phyloP scores from a whole-genome alignment of 2,888 invertebrate genomes.

The Epinotia bilunana region DNA sequence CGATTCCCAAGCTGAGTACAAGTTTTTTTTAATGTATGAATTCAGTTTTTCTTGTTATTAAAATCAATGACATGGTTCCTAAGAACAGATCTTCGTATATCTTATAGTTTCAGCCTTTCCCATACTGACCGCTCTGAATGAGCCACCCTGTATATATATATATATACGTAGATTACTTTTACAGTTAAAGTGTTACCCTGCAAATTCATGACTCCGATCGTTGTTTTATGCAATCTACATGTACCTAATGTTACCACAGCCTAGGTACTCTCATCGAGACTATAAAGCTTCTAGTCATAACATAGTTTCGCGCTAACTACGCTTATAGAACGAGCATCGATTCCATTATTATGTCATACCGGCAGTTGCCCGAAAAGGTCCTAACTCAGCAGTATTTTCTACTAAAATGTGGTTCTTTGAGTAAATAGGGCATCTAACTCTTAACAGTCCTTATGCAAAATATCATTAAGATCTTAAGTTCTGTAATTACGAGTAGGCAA shows the following conservation, averaged over 20 bases:
- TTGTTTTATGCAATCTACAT: conserved; percentile 26
- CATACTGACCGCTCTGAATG: too few relatives aligned
- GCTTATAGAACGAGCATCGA: conserved; percentile 26
- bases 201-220: conserved; percentile 18
- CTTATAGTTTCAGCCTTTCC: too few relatives aligned
- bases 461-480: conserved; percentile 40
- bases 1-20: too few relatives aligned
- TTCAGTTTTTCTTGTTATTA: too few relatives aligned
- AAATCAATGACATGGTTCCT: too few relatives aligned
- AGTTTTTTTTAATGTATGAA: too few relatives aligned
- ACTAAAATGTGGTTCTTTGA: not conserved
- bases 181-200: not conserved
- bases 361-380: not conserved
- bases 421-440: not conserved
- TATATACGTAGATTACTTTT: too few relatives aligned
- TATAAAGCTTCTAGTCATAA: conserved; percentile 22
- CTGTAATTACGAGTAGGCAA: conserved; percentile 32
- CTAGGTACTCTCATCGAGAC: conserved; percentile 12
- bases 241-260: conserved; percentile 25
- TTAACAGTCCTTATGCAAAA: conserved; percentile 42
- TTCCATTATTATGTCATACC: conserved; percentile 40
- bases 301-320: conserved; percentile 20
- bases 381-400: not conserved
- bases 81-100: too few relatives aligned
- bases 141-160: too few relatives aligned